Base-by-base conservation (phyloP, 2,888 invertebrate genomes). In the Sphinx pinastri region DNA sequence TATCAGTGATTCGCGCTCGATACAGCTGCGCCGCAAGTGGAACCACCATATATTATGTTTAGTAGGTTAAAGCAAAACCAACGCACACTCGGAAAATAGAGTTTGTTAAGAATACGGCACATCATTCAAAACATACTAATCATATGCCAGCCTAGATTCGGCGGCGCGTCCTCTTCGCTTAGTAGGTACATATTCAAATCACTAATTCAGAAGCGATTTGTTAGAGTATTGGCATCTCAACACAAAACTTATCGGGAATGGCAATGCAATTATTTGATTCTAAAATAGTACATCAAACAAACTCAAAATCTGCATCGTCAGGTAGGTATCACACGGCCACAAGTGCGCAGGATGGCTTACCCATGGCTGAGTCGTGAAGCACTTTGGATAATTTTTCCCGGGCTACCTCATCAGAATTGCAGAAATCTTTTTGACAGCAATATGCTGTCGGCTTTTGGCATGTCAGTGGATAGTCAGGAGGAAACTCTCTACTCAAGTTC, bases 1-100 rank as follows among this genome's bases (percentile, higher is more conserved):
- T 91, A 96, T 95, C 94, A 96, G 95, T 91, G 96, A 95, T 91
- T 94, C 94, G 94, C 94, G 95, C 91, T 95, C 95, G 95, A 97
- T 95, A 95, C 97, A 97, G 96, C 97, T 97, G 95, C 94, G 89
- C 88, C 91, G 88, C 92, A 88, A 89, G 89, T 86, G 88, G 92
- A 93, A 94, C 90, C 93, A 93, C 92, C 92, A 92, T 89, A 92
- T 87, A 93, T 89, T 85, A 92, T 91, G 91, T 94, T 93, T 95
- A 94, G 94, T 95, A 94, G 94, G 94, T 94, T 94, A 94, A 94
- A 92, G 94, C 92, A 91, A 94, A 93, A 90, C 88, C 93, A 94
- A 93, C 88, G 84, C 93, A 93, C 93, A 94, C 92, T 91, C 92
- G 84, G 84, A 90, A 88, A 91, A 91, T 89, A 87, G 84, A 86